Percentiles rank a stretch among this genome's conserved stretches.
These are phyloP conservation scores for Nomada lathburiana DNA, from an alignment of 2,888 invertebrate genomes.

Conservation along the genomic window DNA sequence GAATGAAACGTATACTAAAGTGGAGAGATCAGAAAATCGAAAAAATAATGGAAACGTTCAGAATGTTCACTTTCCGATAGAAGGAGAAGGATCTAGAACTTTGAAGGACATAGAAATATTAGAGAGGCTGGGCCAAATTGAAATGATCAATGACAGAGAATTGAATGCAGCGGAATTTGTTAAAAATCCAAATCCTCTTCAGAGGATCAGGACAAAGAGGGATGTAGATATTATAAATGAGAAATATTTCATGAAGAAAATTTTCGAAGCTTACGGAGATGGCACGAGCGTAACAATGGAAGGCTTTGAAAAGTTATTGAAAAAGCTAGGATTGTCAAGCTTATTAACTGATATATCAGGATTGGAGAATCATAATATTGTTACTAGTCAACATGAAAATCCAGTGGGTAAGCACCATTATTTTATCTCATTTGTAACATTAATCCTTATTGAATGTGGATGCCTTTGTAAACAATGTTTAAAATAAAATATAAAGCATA, in stretches of 20 bases:
- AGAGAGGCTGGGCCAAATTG: conserved; percentile 73
- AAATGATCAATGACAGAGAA: conserved; percentile 33
- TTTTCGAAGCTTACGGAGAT: conserved; percentile 89
- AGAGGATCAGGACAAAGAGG: conserved; percentile 68
- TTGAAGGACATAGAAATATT: conserved; percentile 63
- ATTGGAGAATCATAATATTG: conserved; percentile 57
- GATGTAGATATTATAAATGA: conserved; percentile 84
- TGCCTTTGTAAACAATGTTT: background rate
- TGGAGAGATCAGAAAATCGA: conserved; percentile 15
- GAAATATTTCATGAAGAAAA: conserved; percentile 87
- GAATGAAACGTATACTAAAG: conserved; percentile 29
- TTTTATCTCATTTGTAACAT: background rate
- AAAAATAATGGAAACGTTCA: conserved; percentile 21
- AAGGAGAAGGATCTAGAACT: conserved; percentile 10
- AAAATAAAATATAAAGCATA: background rate
- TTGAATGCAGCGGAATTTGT: conserved; percentile 23
- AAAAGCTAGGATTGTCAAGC: conserved; percentile 86
- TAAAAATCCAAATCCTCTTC: conserved; percentile 46
- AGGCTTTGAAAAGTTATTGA: conserved; percentile 89
- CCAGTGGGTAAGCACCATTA: conserved; percentile 59
- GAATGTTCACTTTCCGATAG: conserved; percentile 3
- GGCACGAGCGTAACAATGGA: conserved; percentile 88
- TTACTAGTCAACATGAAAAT: conserved; percentile 69
- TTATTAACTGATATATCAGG: conserved; percentile 84
- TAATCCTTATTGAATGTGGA: background rate